Evolutionary conservation across 1,140 invertebrate species (phyloP), one percentile per base, ranked within the genome.

Genomic region (Mesaphorura yosii): DNA sequence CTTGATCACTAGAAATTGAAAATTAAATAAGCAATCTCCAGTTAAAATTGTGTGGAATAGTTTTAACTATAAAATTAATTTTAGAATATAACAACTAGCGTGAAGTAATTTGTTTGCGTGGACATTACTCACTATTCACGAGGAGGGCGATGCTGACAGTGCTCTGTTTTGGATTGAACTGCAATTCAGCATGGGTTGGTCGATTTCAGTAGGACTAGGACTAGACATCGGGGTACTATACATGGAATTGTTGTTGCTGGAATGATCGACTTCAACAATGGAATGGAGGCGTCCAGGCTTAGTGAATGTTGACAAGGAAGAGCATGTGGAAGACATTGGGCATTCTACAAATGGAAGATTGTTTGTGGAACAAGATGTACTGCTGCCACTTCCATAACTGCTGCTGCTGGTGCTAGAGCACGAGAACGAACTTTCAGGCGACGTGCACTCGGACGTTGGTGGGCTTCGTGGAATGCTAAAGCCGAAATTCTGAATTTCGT

Each of bases 401-500:
- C 53, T 49, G 19, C 31, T 55, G 46, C 37, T n/a, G n/a, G n/a
- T 56, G 27, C 29, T 56, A 17, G 15, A 23, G 26, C 19, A 25
- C 14, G 17, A 46, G 26, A 40, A 46, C n/a, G 44, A 44, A 28
- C 42, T 54, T 22, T 60, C 55, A 14, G 51, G 34, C 5, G 29
- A 48, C 6, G 47, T 48, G 45, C 47, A 49, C 29, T 60, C 59
- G n/a, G 52, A 49, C n/a, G 42, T n/a, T 7, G 34, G 41, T 37
- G 53, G 46, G 31, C 55, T 58, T 45, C 51, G 46, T 12, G 60
- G 55, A 25, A 49, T 58, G 40, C 40, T 64, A 66, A 66, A 64
- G 48, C 66, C 58, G 66, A 83, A 88, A 65, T 82, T 78, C 57
- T 76, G 73, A 28, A 88, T 82, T 63, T 88, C 84, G 40, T 77